Percentiles rank a stretch among this genome's conserved stretches.
phyloP scores from a whole-genome alignment of 2,888 invertebrate species.

The Strigamia maritima region DNA sequence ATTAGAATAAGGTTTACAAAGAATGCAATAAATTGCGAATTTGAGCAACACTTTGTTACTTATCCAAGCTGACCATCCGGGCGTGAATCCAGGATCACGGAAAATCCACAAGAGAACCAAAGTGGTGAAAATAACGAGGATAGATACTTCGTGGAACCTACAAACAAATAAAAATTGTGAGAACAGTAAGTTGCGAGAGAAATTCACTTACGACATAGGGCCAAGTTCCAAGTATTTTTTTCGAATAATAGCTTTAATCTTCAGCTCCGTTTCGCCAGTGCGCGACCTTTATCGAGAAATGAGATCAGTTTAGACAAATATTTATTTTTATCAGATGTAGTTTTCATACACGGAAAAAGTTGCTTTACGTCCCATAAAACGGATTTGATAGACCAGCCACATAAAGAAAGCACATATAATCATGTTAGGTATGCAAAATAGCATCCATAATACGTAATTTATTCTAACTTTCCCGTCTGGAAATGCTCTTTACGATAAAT shows the following conservation, averaged over 20 bases:
- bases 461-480: not conserved
- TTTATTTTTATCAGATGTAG: not conserved
- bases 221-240: not conserved
- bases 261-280: not conserved
- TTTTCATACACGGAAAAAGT: not conserved
- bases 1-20: not conserved
- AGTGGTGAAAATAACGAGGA: not conserved
- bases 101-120: not conserved
- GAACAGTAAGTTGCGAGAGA: not conserved
- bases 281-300: not conserved
- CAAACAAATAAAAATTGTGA: not conserved
- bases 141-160: not conserved
- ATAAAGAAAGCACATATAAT: slow-evolving; percentile 38
- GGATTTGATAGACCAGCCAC: slow-evolving; percentile 39
- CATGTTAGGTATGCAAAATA: slow-evolving; percentile 41
- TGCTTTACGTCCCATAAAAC: slow-evolving; percentile 29
- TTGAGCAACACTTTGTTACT: not conserved
- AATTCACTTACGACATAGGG: not conserved
- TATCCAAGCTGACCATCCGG: not conserved
- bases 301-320: not conserved
- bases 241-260: not conserved
- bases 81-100: not conserved
- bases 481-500: not conserved
- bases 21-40: not conserved
- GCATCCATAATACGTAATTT: slow-evolving; percentile 39